A percentile compares a stretch with the other conserved stretches of the same genome.
Evolutionary conservation across 2,797 vertebrate genomes (phyloP).

Genomic region (Protosalanx chinensis): DNA sequence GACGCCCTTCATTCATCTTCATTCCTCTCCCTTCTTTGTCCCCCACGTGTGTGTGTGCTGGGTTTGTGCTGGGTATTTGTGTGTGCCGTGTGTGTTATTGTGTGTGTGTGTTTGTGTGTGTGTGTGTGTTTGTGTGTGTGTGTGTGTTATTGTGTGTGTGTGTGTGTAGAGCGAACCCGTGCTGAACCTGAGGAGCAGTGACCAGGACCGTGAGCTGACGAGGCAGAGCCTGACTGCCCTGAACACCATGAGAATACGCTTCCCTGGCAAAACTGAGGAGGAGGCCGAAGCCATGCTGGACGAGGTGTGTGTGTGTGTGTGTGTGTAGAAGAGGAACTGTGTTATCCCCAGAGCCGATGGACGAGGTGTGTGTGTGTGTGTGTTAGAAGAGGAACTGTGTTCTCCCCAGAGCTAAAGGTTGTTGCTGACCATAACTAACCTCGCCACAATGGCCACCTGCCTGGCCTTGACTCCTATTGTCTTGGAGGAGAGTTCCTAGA

Average conservation of each 20-base stretch:
- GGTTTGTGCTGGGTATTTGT: conserved; percentile 21
- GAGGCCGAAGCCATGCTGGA: conserved; percentile 90
- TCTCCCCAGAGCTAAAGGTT: conserved; percentile 18
- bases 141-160: conserved; percentile 12
- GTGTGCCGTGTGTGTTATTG: conserved; percentile 2
- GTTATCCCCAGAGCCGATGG: not conserved
- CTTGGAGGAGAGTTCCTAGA: conserved; percentile 48
- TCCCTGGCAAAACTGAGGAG: conserved; percentile 92
- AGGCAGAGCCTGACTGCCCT: conserved; percentile 88
- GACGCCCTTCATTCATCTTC: not conserved
- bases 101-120: conserved; percentile 8
- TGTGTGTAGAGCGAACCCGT: conserved; percentile 79
- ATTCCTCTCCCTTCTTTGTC: not conserved
- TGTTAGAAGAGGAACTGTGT: not conserved
- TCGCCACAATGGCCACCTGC: conserved; percentile 42
- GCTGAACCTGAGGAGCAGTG: conserved; percentile 83
- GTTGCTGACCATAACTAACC: conserved; percentile 44
- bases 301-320: conserved; percentile 69
- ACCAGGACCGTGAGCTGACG: conserved; percentile 87
- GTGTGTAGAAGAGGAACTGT: not conserved
- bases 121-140: no score
- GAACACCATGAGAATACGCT: conserved; percentile 89
- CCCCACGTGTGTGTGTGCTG: not conserved
- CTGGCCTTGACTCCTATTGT: conserved; percentile 55
- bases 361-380: conserved; percentile 54